Base-by-base conservation (phyloP, 2,888 invertebrate genomes). In the Melanchra persicariae region DNA sequence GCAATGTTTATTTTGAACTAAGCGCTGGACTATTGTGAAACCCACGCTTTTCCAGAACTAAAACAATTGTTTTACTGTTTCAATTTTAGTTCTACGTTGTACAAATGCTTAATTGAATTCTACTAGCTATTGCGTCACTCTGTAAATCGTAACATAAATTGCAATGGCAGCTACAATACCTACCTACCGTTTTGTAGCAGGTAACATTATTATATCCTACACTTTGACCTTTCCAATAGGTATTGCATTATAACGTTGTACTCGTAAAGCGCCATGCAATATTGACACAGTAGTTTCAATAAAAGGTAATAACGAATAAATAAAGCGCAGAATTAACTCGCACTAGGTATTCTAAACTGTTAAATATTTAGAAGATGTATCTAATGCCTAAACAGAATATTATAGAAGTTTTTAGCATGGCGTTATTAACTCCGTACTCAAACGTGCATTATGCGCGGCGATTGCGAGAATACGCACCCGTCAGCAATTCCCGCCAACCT, bases 161-260 rank as follows among this genome's bases (percentile, higher is more conserved):
- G 12, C 49, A 47, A 2, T 49, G 22, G 22, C 24, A 24, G 51
- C 12, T 40, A 15, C 15, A 40, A 40, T 40, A 40, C 15, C 40
- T 40, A 40, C 40, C 51, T 51, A 15, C 15, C 51, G 19, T 17
- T 17, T 6, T 15, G 17, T 19, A 45, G 45, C 19, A 3, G 5
- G 9, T 30, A n/a, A 30, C 19, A 9, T 30, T 4, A 30, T 54
- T 54, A 54, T 30, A n/a, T 64, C 34, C 45, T 10, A 10, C 30
- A 55, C 24, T 12, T 17, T 8, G 24, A 7, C 22, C 22, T 17
- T 6, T 10, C 17, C 30, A 4, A 34, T 19, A 37, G 40, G 26
- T 30, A 63, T 63, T 63, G 51, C 62, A 43, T 40, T 63, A 52
- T 12, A 63, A 26, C 15, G 5, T 7, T 26, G 9, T 17, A 26